Evolutionary conservation across 2,113 vertebrate genomes (phyloP).

Genomic region (Sinocyclocheilus anshuiensis): DNA sequence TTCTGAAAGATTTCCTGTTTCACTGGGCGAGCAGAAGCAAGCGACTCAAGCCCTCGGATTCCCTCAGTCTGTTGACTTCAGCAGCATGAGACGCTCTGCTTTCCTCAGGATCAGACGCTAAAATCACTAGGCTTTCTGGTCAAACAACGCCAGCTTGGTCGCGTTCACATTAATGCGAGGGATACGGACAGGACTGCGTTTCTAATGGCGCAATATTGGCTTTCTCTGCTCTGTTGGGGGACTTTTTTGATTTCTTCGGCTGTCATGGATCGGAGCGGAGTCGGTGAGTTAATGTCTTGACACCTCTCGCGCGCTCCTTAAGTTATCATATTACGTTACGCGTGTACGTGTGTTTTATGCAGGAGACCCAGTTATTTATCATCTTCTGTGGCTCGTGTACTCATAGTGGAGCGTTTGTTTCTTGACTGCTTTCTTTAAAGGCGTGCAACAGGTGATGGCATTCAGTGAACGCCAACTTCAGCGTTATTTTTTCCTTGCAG

Average conservation of each 20-base stretch:
- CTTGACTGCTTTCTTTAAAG: not conserved
- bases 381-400: not conserved
- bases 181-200: not conserved
- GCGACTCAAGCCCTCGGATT: conserved; percentile 45
- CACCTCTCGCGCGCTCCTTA: not conserved
- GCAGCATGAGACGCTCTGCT: conserved; percentile 31
- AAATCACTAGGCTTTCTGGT: conserved; percentile 12
- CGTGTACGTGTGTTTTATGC: not conserved
- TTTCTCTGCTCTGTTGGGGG: conserved; percentile 43
- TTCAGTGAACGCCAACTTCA: not conserved
- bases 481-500: conserved; percentile 1
- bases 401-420: not conserved
- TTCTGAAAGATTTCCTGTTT: conserved; percentile 63
- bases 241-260: conserved; percentile 38
- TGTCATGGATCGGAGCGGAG: conserved; percentile 27
- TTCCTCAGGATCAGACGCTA: not conserved
- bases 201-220: conserved; percentile 49
- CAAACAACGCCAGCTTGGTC: not conserved
- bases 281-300: conserved; percentile 49
- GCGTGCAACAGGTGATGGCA: conserved; percentile 12
- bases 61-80: conserved; percentile 2
- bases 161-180: conserved; percentile 40
- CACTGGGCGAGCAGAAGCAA: conserved; percentile 41
- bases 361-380: not conserved
- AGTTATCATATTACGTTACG: not conserved